Percentiles rank a stretch among this genome's conserved stretches.
Evolutionary conservation across 2,888 invertebrate genomes (phyloP).

Genomic region (Lamproptera curius): DNA sequence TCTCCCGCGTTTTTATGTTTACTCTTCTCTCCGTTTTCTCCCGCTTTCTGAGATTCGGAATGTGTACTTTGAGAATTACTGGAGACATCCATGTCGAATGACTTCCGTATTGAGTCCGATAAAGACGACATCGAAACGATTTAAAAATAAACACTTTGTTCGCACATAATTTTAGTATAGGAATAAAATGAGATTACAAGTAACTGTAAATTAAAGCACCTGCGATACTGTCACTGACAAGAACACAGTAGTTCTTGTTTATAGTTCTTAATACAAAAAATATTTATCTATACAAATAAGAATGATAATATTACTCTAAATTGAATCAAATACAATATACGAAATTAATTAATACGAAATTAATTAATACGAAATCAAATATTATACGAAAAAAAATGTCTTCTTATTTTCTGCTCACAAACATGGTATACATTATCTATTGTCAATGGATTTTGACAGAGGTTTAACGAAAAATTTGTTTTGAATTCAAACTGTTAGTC

Average conservation of each 20-base stretch:
- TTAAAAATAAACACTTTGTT: not conserved
- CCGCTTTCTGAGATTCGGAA: constrained; percentile 60
- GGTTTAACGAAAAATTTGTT: no score
- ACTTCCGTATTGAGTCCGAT: constrained; percentile 41
- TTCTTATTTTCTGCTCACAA: no score
- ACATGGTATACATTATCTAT: no score
- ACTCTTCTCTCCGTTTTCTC: constrained; percentile 51
- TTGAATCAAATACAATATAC: no score
- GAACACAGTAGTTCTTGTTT: constrained; percentile 12
- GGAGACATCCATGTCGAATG: constrained; percentile 40
- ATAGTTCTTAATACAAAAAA: no score
- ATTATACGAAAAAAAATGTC: no score
- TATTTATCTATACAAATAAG: not conserved
- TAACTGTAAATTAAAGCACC: constrained; percentile 8
- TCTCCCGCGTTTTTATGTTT: constrained; percentile 54
- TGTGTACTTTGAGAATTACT: constrained; percentile 42
- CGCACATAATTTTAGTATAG: constrained; percentile 3
- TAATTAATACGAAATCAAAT: no score
- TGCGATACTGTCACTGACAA: constrained; percentile 9
- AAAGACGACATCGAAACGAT: constrained; percentile 35
- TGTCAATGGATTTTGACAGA: no score
- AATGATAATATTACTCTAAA: no score
- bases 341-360: no score
- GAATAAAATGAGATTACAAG: not conserved
- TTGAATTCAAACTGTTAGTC: no score